A percentile compares a stretch with the other conserved stretches of the same genome.
These are phyloP conservation scores for Tachycineta bicolor DNA, from an alignment of 2,113 vertebrate species.

Conservation along the genomic window DNA sequence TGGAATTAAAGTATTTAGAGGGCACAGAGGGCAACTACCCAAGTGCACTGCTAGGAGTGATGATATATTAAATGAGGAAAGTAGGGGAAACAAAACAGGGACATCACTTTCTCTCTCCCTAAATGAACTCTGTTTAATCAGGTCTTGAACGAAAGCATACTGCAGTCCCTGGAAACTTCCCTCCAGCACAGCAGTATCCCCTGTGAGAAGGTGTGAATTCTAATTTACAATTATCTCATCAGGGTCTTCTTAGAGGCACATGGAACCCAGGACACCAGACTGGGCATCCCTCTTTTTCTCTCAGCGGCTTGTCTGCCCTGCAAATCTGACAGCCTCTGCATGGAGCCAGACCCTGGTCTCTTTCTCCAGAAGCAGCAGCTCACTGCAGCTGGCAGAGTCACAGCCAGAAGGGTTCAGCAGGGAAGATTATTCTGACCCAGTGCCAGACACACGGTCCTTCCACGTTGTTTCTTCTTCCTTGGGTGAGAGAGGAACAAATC, in stretches of 20 bases:
- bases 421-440: neutral
- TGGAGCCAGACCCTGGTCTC: neutral
- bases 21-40: neutral
- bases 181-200: neutral
- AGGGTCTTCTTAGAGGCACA: neutral
- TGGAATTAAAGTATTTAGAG: constrained; percentile 16
- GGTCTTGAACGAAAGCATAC: neutral
- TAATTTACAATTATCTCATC: neutral
- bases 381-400: neutral
- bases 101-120: neutral
- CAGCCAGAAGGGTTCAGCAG: neutral
- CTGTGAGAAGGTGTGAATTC: neutral
- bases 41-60: neutral
- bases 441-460: accelerated
- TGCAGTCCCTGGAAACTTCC: neutral
- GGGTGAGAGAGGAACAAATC: neutral
- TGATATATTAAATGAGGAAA: neutral
- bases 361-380: neutral
- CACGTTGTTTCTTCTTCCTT: accelerated
- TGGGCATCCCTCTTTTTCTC: neutral
- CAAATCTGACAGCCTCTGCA: neutral
- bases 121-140: neutral
- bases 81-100: neutral
- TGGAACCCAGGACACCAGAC: neutral
- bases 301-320: neutral